phyloP scores from a whole-genome alignment of 2,113 vertebrate genomes.

The Cynoglossus semilaevis region DNA sequence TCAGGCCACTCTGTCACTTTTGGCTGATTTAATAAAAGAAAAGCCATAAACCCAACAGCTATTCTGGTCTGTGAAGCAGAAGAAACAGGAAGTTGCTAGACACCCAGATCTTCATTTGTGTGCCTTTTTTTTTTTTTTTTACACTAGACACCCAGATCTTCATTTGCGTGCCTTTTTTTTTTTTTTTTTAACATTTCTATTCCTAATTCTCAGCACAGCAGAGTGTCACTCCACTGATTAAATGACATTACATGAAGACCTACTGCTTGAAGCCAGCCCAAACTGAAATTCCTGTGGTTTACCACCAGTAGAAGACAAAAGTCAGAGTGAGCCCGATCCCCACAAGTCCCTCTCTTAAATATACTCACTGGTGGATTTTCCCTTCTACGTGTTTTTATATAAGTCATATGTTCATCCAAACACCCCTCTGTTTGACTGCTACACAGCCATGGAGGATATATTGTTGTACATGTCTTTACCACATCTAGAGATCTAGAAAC shows the following conservation, averaged over 20 bases:
- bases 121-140: conserved; percentile 1
- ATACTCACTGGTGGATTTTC: conserved; percentile 29
- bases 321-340: conserved; percentile 17
- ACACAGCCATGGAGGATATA: not conserved
- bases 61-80: not conserved
- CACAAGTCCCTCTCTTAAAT: conserved; percentile 20
- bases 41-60: conserved; percentile 6
- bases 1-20: not conserved
- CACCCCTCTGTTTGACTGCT: conserved; percentile 3
- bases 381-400: not conserved
- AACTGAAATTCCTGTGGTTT: conserved; percentile 53
- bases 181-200: conserved; percentile 15
- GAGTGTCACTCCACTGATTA: conserved; percentile 35
- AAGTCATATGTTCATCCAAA: not conserved
- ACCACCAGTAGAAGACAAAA: conserved; percentile 57
- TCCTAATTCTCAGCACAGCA: not conserved
- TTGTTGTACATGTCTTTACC: not conserved
- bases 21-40: conserved; percentile 12
- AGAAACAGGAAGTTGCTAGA: not conserved
- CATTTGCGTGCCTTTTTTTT: not conserved
- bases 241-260: conserved; percentile 25
- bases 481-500: too few relatives aligned
- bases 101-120: not conserved
- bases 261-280: conserved; percentile 17
- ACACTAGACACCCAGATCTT: too few relatives aligned